phyloP scores from a whole-genome alignment of 35 echinoderm and acorn worm genomes.

The Nesometra sesokonis region DNA sequence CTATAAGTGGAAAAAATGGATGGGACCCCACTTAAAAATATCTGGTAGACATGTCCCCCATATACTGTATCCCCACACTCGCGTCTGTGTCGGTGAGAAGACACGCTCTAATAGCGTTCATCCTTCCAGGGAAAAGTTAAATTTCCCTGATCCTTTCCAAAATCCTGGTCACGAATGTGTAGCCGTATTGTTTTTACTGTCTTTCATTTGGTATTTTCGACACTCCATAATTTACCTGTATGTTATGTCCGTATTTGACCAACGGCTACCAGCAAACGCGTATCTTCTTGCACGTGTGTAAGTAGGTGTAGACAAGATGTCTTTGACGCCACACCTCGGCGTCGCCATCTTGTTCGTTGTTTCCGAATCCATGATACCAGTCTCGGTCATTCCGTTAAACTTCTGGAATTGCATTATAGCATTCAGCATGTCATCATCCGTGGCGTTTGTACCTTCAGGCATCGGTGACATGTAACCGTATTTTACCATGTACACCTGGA shows the following conservation, averaged over 20 bases:
- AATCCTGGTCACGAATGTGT: too few relatives aligned
- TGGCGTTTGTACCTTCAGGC: neutral
- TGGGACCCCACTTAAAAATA: too few relatives aligned
- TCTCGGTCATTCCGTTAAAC: neutral
- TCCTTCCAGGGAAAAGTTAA: too few relatives aligned
- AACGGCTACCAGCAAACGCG: conserved; percentile 38
- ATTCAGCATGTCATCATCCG: neutral
- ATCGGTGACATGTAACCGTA: neutral
- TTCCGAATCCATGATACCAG: neutral
- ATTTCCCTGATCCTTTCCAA: too few relatives aligned
- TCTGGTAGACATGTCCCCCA: too few relatives aligned
- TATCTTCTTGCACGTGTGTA: conserved; percentile 49
- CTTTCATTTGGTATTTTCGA: too few relatives aligned
- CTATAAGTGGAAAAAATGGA: too few relatives aligned
- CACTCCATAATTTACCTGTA: conserved; percentile 37
- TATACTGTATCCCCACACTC: too few relatives aligned
- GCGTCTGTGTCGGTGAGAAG: too few relatives aligned
- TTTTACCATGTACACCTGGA: neutral
- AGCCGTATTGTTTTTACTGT: too few relatives aligned
- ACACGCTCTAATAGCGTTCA: too few relatives aligned
- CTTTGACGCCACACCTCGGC: neutral
- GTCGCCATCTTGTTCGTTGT: neutral
- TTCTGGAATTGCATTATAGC: neutral
- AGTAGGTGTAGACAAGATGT: neutral
- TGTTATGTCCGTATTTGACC: conserved; percentile 54